Conservation (phyloP, 2,888 invertebrate species). For the Clitarchus hookeri region DNA sequence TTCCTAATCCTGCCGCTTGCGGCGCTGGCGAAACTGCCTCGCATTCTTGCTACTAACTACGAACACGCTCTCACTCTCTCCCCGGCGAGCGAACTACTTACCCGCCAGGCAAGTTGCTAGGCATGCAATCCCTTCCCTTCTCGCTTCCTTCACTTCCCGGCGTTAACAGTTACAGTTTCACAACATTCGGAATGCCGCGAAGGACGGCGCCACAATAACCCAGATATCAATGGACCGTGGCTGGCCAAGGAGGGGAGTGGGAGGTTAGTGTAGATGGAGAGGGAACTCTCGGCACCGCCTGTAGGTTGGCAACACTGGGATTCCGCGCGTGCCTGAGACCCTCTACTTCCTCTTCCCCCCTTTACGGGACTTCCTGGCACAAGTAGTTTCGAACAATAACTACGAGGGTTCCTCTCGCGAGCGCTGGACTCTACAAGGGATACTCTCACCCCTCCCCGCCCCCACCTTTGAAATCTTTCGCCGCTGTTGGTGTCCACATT, state of each 20-base stretch:
- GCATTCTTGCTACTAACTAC: neutral
- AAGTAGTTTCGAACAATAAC: neutral
- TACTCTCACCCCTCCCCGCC: no score
- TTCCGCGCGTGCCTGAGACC: neutral
- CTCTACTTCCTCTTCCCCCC: neutral
- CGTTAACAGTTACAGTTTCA: neutral
- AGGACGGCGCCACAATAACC: neutral
- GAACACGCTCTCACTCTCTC: neutral
- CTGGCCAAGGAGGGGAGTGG: neutral
- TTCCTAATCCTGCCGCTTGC: no score
- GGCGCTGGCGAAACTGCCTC: no score
- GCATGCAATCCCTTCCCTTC: no score
- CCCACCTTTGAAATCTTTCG: no score
- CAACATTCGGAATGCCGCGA: conserved; percentile 7
- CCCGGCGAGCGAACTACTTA: neutral
- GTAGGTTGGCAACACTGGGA: neutral
- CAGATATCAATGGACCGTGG: neutral
- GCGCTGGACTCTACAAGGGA: no score
- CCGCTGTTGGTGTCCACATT: no score
- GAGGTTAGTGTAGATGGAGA: no score
- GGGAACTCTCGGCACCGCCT: no score
- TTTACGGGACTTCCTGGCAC: no score
- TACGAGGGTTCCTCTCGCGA: neutral
- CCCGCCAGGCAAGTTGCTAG: no score
- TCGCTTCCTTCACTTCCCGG: no score